Base-by-base conservation (phyloP, 2,113 vertebrate genomes). In the Spea bombifrons region DNA sequence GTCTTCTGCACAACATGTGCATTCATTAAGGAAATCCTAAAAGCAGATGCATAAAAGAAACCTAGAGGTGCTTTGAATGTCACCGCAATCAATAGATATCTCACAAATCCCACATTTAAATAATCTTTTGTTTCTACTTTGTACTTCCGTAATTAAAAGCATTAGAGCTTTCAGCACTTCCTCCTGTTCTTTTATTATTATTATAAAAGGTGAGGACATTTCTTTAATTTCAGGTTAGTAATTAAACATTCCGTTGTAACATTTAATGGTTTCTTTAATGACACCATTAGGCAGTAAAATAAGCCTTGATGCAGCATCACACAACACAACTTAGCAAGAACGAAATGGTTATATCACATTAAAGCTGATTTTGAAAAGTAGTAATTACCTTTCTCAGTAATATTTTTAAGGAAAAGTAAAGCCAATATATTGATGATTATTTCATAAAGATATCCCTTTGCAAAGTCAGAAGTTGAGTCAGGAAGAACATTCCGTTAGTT, bases 201-300 rank as follows among this genome's bases (percentile, higher is more conserved):
- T 45, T 68, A 76, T 69, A 49, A 70, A 64, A 76, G 66, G 75
- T 76, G 53, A 61, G 53, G 52, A 70, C 45, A 30, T 76, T 45
- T 55, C 44, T 69, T 70, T 70, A n/a, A 66, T 70, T 69, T 61
- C n/a, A 76, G 45, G 45, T n/a, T 70, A 76, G 59, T 70, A 70
- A 76, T 70, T 61, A 69, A 76, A 76, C 70, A 69, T 61, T 50
- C 65, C 7, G 17, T 66, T 75, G 43, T 76, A 69, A 61, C 45
- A 76, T 45, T 69, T 61, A 76, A 76, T 70, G 66, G 66, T 5
- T 69, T 16, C 12, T 59, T 76, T 44, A 76, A 69, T 61, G 66
- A 59, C 66, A 69, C 49, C 13, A 55, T 16, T 71, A 55, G 55
- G 70, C 53, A 50, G 30, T 30, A 30, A 30, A 30, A 43, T 59